Conservation (phyloP, 2,888 invertebrate genomes). For the Subacronicta megacephala region DNA sequence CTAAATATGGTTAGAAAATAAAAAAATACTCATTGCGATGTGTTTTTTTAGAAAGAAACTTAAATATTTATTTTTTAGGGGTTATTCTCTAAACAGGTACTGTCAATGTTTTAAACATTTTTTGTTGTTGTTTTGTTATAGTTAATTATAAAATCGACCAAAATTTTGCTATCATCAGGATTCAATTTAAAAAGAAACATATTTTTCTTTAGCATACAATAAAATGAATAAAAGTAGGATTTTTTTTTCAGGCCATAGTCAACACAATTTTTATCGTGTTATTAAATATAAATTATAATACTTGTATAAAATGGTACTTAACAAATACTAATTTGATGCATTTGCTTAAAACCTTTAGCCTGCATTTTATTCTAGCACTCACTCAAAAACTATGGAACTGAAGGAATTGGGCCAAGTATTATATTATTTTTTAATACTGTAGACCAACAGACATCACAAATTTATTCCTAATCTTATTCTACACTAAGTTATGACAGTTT, state of each 20-base stretch:
- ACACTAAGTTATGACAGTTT: constrained; percentile 1
- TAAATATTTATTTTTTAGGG: too few species aligned
- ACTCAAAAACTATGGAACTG: constrained; percentile 32
- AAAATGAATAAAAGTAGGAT: too few species aligned
- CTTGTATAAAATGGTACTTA: background rate
- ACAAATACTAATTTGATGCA: constrained; percentile 40
- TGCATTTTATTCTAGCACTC: constrained; percentile 30
- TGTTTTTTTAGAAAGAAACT: too few species aligned
- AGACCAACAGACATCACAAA: constrained; percentile 12
- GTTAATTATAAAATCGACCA: too few species aligned
- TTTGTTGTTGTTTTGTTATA: too few species aligned
- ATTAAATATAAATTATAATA: background rate
- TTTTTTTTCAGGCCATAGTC: background rate
- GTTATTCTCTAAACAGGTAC: too few species aligned
- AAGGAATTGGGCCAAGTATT: constrained; percentile 37
- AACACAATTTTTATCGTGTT: background rate
- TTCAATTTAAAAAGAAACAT: too few species aligned
- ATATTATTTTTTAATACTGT: background rate
- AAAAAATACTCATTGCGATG: too few species aligned
- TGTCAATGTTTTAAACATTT: too few species aligned
- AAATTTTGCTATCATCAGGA: too few species aligned
- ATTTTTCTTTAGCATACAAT: too few species aligned
- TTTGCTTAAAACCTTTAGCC: constrained; percentile 43
- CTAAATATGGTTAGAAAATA: too few species aligned
- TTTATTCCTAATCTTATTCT: background rate